Percentiles rank a stretch among this genome's conserved stretches.
Evolutionary conservation across 1,140 invertebrate genomes (phyloP).

Genomic region (Calycopis cecrops): DNA sequence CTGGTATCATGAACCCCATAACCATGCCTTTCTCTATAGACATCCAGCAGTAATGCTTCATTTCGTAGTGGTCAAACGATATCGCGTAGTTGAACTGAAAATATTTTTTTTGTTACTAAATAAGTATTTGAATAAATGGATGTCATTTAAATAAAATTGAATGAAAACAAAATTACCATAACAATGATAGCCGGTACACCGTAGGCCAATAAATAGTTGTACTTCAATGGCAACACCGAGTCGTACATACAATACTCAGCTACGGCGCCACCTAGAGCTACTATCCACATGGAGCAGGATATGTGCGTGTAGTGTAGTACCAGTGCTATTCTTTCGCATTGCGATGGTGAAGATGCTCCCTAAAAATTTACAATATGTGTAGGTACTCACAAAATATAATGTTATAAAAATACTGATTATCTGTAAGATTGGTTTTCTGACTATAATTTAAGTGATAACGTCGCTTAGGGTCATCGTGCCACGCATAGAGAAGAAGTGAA

Average conservation of each 20-base stretch:
- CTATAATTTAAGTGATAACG: too few relatives aligned
- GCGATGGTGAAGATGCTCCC: constrained; percentile 76
- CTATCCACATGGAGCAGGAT: constrained; percentile 80
- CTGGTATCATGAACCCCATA: constrained; percentile 82
- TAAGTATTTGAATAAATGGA: too few relatives aligned
- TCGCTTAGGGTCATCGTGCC: too few relatives aligned
- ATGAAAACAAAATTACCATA: constrained; percentile 66
- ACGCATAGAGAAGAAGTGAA: too few relatives aligned
- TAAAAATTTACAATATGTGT: constrained; percentile 41
- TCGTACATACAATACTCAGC: constrained; percentile 57
- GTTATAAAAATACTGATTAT: too few relatives aligned
- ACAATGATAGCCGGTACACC: constrained; percentile 74
- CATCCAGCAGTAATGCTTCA: constrained; percentile 83
- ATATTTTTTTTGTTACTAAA: neutral
- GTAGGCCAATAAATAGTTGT: constrained; percentile 74
- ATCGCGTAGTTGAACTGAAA: constrained; percentile 78
- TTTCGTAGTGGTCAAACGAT: constrained; percentile 81
- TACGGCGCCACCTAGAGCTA: constrained; percentile 58
- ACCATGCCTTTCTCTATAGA: constrained; percentile 83
- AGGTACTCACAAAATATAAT: too few relatives aligned
- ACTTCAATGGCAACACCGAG: constrained; percentile 57
- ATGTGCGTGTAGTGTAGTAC: constrained; percentile 82
- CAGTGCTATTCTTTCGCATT: constrained; percentile 79
- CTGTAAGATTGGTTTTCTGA: too few relatives aligned
- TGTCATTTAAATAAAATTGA: neutral